A percentile compares a stretch with the other conserved stretches of the same genome.
Conservation (phyloP, 2,888 invertebrate genomes). For the Tiliacea citrago region DNA sequence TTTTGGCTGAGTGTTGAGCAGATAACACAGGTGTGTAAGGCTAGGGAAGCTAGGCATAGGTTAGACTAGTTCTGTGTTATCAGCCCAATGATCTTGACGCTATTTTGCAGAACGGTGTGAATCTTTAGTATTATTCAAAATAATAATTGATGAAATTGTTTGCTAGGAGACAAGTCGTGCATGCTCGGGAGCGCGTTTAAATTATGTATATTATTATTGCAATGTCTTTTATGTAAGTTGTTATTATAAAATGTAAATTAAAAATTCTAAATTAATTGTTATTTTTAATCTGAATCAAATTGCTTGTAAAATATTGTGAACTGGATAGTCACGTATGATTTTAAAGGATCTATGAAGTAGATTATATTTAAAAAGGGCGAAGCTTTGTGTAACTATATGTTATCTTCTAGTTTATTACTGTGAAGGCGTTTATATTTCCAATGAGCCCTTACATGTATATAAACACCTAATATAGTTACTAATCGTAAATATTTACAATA, state of each 20-base stretch:
- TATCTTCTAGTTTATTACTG: constrained; percentile 54
- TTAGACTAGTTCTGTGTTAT: constrained; percentile 15
- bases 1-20: constrained; percentile 15
- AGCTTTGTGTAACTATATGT: constrained; percentile 41
- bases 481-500: constrained; percentile 78
- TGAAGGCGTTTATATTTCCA: constrained; percentile 65
- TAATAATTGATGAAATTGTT: constrained; percentile 44
- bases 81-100: constrained; percentile 6
- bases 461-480: constrained; percentile 76
- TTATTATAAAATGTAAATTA: constrained; percentile 50
- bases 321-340: constrained; percentile 57
- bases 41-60: constrained; percentile 9
- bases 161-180: constrained; percentile 29
- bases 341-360: not conserved
- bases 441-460: constrained; percentile 70
- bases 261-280: constrained; percentile 44
- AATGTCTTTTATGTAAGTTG: constrained; percentile 44
- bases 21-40: not conserved
- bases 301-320: constrained; percentile 38
- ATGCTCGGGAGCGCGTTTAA: constrained; percentile 7
- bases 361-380: constrained; percentile 50
- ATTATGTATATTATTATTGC: constrained; percentile 35
- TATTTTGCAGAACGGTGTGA: constrained; percentile 23
- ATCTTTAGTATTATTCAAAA: constrained; percentile 49
- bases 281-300: constrained; percentile 32